Conservation (phyloP, 2,888 invertebrate genomes). For the Andrena trimmerana region DNA sequence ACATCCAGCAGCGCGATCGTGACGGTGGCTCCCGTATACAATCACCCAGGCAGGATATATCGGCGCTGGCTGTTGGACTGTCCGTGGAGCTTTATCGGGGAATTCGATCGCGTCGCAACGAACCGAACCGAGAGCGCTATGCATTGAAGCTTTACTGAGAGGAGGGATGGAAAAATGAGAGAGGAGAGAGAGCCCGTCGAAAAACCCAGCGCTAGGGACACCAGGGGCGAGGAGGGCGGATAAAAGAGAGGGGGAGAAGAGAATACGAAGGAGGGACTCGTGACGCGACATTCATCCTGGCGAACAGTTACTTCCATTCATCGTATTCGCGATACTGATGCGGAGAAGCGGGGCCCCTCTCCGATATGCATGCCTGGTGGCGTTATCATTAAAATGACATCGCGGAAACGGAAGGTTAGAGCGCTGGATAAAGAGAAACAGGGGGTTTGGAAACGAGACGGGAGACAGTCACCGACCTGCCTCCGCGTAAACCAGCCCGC, state of each 20-base stretch:
- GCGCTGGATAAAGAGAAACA: slow-evolving; percentile 51
- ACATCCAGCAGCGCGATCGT: slow-evolving; percentile 37
- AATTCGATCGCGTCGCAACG: slow-evolving; percentile 69
- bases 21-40: slow-evolving; percentile 43
- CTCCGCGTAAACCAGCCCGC: slow-evolving; percentile 15
- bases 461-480: slow-evolving; percentile 48
- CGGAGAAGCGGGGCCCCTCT: slow-evolving; percentile 53
- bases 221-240: slow-evolving; percentile 21
- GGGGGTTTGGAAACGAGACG: slow-evolving; percentile 5
- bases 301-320: slow-evolving; percentile 79
- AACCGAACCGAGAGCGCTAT: slow-evolving; percentile 53
- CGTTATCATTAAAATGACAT: slow-evolving; percentile 77
- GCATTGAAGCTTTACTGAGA: slow-evolving; percentile 45
- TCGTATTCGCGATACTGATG: slow-evolving; percentile 73
- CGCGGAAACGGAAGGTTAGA: slow-evolving; percentile 59
- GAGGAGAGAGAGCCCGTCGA: slow-evolving; percentile 20
- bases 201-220: slow-evolving; percentile 21
- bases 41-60: slow-evolving; percentile 59
- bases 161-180: slow-evolving; percentile 31
- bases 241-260: slow-evolving; percentile 12
- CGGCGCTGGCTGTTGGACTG: slow-evolving; percentile 41
- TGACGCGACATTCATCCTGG: slow-evolving; percentile 76
- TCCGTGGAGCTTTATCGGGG: slow-evolving; percentile 69
- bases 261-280: slow-evolving; percentile 18
- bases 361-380: slow-evolving; percentile 70